These are phyloP conservation scores for Sylvietta virens DNA, from an alignment of 2,113 vertebrate genomes.

Conservation along the genomic window DNA sequence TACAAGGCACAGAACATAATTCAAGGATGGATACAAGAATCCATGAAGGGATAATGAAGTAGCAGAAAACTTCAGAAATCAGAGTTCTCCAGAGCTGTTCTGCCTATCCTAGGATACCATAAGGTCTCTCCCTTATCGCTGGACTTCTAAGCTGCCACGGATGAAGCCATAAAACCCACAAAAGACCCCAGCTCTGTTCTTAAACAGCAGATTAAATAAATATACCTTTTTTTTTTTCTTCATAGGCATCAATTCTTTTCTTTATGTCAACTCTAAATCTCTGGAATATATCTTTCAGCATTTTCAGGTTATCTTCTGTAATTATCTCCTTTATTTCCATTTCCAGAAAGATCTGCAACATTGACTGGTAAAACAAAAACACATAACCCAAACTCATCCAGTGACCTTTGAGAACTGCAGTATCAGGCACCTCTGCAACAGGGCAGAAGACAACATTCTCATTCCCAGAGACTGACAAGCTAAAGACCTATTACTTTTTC, in stretches of 20 bases:
- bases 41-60: not conserved
- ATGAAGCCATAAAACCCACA: not conserved
- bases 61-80: not conserved
- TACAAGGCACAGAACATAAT: not conserved
- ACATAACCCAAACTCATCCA: not conserved
- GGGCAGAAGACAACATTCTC: not conserved
- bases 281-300: conserved; percentile 4
- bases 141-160: not conserved
- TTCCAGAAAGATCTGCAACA: conserved; percentile 30
- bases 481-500: not conserved
- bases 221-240: conserved; percentile 10
- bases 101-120: not conserved
- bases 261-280: not conserved
- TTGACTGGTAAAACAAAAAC: conserved; percentile 38
- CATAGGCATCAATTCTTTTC: conserved; percentile 23
- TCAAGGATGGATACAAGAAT: not conserved
- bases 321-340: conserved; percentile 27
- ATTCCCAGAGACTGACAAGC: not conserved
- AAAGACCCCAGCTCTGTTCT: not conserved
- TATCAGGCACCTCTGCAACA: not conserved
- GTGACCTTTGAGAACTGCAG: not conserved
- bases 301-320: not conserved
- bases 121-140: not conserved
- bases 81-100: not conserved
- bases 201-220: not conserved